Base-by-base conservation (phyloP, 1,140 invertebrate species). In the Sinonovacula constricta region DNA sequence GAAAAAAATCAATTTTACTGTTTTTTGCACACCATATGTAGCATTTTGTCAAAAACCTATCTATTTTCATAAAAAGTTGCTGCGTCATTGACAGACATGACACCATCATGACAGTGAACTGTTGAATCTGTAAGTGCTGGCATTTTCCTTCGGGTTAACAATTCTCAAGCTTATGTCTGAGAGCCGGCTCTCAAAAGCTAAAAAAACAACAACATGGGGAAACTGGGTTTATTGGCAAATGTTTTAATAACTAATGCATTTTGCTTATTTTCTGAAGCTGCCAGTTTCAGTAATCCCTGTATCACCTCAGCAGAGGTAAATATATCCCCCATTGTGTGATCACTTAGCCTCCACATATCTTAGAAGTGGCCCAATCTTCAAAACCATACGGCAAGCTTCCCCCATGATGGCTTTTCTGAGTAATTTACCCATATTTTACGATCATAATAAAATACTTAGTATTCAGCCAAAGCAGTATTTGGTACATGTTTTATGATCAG, bases 391-490 rank as follows among this genome's bases (percentile, higher is more conserved):
- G 45, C 36, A 69, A 66, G 57, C 45, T 57, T 54, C 67, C 30
- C 59, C 49, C n/a, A 12, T 31, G 5, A 51, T 26, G 63, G 67
- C 66, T 76, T 54, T 76, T 26, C 49, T 60, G 56, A 66, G 60
- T 65, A 63, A 66, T 76, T 76, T 76, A 2, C 28, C 72, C 34
- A 67, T 76, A 76, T 76, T 76, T 76, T 76, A 76, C 67, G 72
- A 76, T 76, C 59, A 76, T 76, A 76, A 76, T 76, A 76, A 76
- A 76, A 76, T 67, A 76, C 72, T 76, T 76, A 76, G 72, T 76
- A 76, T 76, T 65, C 49, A 7, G 49, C n/a, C 18, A 67, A 39
- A 65, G 72, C 72, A 76, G 67, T 66, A 57, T 76, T 54, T 76
- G 67, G 72, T 76, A 67, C 72, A 76, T 76, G 62, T 76, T 76